Base-by-base conservation (phyloP, 2,797 vertebrate genomes). In the Falco cherrug region DNA sequence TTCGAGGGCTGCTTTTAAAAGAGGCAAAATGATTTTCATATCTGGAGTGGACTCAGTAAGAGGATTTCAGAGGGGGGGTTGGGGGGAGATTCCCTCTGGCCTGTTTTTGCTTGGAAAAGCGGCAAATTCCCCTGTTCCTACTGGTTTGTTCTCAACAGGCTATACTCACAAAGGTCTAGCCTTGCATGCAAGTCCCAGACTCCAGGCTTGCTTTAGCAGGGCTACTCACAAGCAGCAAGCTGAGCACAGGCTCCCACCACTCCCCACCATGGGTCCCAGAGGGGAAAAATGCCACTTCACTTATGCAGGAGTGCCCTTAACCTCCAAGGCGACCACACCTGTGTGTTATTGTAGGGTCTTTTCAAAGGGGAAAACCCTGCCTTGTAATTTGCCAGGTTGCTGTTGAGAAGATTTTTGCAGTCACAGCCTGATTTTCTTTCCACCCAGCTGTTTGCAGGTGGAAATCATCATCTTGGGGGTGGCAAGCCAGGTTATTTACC, bases 231-330 rank as follows among this genome's bases (percentile, higher is more conserved):
- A 35, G 24, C 9, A n/a, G 9, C 1, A 6, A 17, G 11, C 50
- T 67, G 39, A 57, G 21, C 7, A 3, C 0, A 3, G 43, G 20
- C 56, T 45, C 28, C 8, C 6, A 21, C 13, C 33, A 10, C n/a
- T 88, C 39, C 39, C 18, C 16, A 26, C 45, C 8, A 11, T 5
- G 24, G 33, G 3, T 56, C 57, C 25, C 39, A 20, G 41, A 25
- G 20, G 9, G 3, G 43, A 67, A 51, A 43, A 18, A 17, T 0
- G 0, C 50, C 16, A 4, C 31, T 67, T 29, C 26, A 2, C 33
- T 16, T 16, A 8, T 6, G 6, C 41, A 43, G 41, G 5, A 69
- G 2, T 9, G 2, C 24, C 88, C 37, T 37, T 59, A 63, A 48
- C 33, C 41, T 67, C 83, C 13, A 4, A 50, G 39, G 10, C 7